Evolutionary conservation across 2,888 invertebrate genomes (phyloP).

Genomic region (Quadriops clusia): DNA sequence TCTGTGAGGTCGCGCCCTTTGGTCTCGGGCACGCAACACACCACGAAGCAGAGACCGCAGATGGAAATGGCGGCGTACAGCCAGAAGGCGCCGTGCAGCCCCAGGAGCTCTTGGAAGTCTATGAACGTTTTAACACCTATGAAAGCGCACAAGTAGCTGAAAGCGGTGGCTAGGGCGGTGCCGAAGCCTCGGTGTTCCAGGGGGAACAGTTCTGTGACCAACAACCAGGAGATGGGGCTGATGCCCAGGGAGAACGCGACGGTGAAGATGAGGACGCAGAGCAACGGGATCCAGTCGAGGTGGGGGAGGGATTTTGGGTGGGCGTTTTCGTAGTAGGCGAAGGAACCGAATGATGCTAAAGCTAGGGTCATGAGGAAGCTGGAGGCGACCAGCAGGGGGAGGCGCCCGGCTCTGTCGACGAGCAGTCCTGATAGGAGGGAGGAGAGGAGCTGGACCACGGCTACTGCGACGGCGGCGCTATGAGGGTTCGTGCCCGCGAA

Average conservation of each 20-base stretch:
- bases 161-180: conserved; percentile 73
- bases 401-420: conserved; percentile 75
- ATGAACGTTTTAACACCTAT: conserved; percentile 78
- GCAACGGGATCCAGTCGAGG: conserved; percentile 71
- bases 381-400: conserved; percentile 73
- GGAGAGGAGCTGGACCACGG: conserved; percentile 73
- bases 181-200: conserved; percentile 76
- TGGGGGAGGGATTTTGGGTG: conserved; percentile 40
- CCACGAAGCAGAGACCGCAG: conserved; percentile 71
- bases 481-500: conserved; percentile 73
- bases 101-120: conserved; percentile 64
- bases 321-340: conserved; percentile 66
- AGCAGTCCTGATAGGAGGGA: conserved; percentile 70
- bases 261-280: conserved; percentile 73
- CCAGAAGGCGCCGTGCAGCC: conserved; percentile 79
- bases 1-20: conserved; percentile 83
- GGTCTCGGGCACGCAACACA: conserved; percentile 80
- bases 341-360: conserved; percentile 74
- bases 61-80: conserved; percentile 75
- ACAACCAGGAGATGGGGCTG: conserved; percentile 77
- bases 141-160: conserved; percentile 79
- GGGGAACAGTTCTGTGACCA: conserved; percentile 75
- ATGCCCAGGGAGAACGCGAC: conserved; percentile 79
- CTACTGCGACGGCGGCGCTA: conserved; percentile 74
- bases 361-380: conserved; percentile 77